Evolutionary conservation across 2,888 invertebrate genomes (phyloP).

Genomic region (Latheticus oryzae): DNA sequence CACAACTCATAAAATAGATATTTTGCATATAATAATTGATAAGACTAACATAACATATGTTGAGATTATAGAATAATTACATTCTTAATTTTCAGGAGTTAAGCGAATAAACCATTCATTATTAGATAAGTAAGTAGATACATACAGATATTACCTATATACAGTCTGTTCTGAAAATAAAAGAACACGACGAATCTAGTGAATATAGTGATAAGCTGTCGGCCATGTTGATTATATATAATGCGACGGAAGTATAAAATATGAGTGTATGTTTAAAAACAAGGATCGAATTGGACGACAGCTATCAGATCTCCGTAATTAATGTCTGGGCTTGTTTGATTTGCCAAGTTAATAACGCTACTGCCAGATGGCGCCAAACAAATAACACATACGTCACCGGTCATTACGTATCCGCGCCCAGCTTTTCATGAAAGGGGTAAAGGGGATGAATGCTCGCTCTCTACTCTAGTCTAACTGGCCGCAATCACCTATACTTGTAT

Average conservation of each 20-base stretch:
- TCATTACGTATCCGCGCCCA: constrained; percentile 60
- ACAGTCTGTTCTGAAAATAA: too few species aligned
- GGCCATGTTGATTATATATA: too few species aligned
- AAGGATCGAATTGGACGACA: constrained; percentile 55
- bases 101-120: too few species aligned
- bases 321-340: constrained; percentile 68
- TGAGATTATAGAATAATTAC: constrained; percentile 48
- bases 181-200: too few species aligned
- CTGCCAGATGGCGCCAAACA: constrained; percentile 68
- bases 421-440: constrained; percentile 37
- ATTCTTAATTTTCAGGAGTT: constrained; percentile 5
- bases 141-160: too few species aligned
- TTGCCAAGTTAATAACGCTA: constrained; percentile 68
- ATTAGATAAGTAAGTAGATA: too few species aligned
- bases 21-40: constrained; percentile 50
- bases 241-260: constrained; percentile 44
- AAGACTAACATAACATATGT: constrained; percentile 54
- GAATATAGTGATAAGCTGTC: too few species aligned
- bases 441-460: constrained; percentile 43
- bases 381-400: constrained; percentile 67
- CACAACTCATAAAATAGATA: constrained; percentile 46
- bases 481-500: constrained; percentile 65
- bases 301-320: constrained; percentile 64
- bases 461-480: constrained; percentile 60
- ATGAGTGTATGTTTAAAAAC: constrained; percentile 51